Evolutionary conservation across 2,113 vertebrate species (phyloP), one percentile per base, ranked within the genome.

Genomic region (Butorides virescens): DNA sequence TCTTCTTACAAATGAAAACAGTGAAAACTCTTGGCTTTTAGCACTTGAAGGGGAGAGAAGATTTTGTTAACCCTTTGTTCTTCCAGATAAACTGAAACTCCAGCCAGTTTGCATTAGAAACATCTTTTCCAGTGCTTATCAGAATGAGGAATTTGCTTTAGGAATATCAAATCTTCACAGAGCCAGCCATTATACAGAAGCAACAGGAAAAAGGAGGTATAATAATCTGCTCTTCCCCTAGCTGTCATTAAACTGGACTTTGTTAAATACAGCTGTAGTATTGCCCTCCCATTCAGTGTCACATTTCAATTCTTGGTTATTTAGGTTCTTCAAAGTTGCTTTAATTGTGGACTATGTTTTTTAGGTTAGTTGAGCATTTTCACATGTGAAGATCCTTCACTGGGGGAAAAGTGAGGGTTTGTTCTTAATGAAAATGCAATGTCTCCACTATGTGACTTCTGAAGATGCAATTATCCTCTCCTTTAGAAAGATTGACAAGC

Each of bases 31-130:
- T 44, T 59, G 67, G 79, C 56, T 80, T 77, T 76, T 71, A 94
- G 34, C 30, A 79, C 50, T 93, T 81, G 78, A 80, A 95, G n/a
- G 13, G 52, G 34, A 82, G 62, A 87, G 65, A 91, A 83, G 34
- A 81, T 95, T 92, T 84, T 76, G 13, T 96, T 97, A 96, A 97
- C 91, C 22, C 59, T 86, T 86, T 93, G 21, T 71, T 93, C 34
- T 61, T 96, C 42, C 36, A 73, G 53, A 81, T 58, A 61, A 93
- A 79, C 17, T 71, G 44, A 56, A 78, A 61, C 23, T 87, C 25
- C 44, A 82, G 46, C 2, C 15, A 77, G 34, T 42, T 73, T 70
- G 5, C 4, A 8, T 58, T 56, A 87, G 27, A 70, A 82, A 76
- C 13, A 10, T 7, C 5, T 87, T 94, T 83, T 65, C 25, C 50